Evolutionary conservation across 2,888 invertebrate species (phyloP).

Genomic region (Eristalis tenax): DNA sequence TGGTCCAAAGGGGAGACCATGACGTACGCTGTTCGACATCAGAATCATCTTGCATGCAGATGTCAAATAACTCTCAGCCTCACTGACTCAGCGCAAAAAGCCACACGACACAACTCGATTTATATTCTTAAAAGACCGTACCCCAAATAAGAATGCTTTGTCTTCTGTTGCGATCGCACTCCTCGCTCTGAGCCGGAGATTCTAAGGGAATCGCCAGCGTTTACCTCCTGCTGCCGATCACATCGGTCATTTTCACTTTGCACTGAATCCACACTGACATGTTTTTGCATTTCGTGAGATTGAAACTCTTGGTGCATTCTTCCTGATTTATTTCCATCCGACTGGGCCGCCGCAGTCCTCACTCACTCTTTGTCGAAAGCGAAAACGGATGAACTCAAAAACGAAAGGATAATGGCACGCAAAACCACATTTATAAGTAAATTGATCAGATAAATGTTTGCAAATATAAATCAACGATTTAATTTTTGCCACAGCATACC

Average conservation of each 20-base stretch:
- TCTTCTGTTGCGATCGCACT: neutral
- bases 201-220: neutral
- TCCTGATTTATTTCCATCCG: slow-evolving; percentile 28
- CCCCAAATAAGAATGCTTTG: slow-evolving; percentile 13
- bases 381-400: slow-evolving; percentile 18
- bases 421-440: slow-evolving; percentile 70
- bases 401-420: slow-evolving; percentile 52
- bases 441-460: slow-evolving; percentile 73
- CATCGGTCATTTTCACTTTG: slow-evolving; percentile 59
- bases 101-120: slow-evolving; percentile 24
- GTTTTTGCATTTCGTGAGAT: slow-evolving; percentile 30
- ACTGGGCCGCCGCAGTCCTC: neutral
- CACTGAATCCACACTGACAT: slow-evolving; percentile 26
- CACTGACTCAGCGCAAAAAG: neutral
- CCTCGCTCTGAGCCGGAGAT: neutral
- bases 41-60: slow-evolving; percentile 53
- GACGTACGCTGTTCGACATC: neutral
- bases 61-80: slow-evolving; percentile 52
- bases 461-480: slow-evolving; percentile 72
- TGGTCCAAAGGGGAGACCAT: neutral
- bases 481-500: slow-evolving; percentile 1
- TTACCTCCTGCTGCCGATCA: slow-evolving; percentile 41
- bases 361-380: neutral
- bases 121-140: neutral
- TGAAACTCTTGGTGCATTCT: slow-evolving; percentile 25